Evolutionary conservation across 2,797 vertebrate species (phyloP), one percentile per base, ranked within the genome.

Genomic region (Pteropus rufus): DNA sequence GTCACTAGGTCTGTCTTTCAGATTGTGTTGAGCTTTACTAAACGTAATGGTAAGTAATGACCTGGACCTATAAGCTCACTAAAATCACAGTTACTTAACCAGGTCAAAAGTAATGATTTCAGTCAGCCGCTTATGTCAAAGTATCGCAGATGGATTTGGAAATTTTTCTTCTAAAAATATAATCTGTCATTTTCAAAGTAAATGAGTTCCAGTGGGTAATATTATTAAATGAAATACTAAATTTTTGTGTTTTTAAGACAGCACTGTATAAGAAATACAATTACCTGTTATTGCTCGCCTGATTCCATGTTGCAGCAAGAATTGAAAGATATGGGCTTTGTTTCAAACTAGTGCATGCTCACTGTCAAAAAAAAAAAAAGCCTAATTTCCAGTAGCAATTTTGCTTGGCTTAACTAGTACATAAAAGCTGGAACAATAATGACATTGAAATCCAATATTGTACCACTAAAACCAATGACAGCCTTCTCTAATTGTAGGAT

Each of bases 351-450:
- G 80, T 21, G 3, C 56, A 41, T 85, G 15, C 3, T 85, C 19
- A 10, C 49, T 84, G n/a, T 75, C 31, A 52, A 79, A 84, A 72
- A 34, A 36, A 14, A 67, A 44, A 90, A 31, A 75, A 85, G 49
- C 10, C 70, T 81, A 73, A 87, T 72, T 93, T 96, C 56, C 39
- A 67, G 41, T 14, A 56, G 31, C 23, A 65, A 52, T 89, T 93
- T 80, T 89, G 10, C 70, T 85, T 95, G 34, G 26, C 24, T 96
- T 93, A 79, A 75, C 67, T 82, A 86, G 26, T 34, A 41, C 36
- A 49, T 80, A 67, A 93, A 97, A 96, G 65, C 80, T 84, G 52
- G 64, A 67, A 94, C 65, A 58, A 72, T 85, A 92, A 85, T 88
- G 64, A 73, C 36, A 64, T 10, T 82, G 89, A 93, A 95, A 95